Percentiles rank a stretch among this genome's conserved stretches.
These are phyloP conservation scores for Gymnarchus niloticus DNA, from an alignment of 2,113 vertebrate species.

Conservation along the genomic window DNA sequence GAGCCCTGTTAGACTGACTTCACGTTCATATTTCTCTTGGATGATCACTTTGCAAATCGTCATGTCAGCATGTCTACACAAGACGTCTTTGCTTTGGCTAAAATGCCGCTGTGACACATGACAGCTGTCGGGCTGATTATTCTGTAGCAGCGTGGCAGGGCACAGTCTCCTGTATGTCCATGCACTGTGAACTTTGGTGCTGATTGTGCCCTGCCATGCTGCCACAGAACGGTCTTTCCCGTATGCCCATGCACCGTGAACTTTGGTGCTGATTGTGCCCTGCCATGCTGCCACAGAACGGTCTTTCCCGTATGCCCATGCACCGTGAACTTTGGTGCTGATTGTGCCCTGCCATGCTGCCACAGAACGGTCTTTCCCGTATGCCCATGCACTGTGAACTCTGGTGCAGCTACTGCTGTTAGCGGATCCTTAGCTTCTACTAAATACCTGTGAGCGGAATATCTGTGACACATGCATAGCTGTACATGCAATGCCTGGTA, in stretches of 20 bases:
- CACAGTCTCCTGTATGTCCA: no score
- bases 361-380: not conserved
- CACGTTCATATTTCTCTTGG: not conserved
- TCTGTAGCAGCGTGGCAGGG: not conserved
- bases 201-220: no score
- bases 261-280: no score
- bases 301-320: not conserved
- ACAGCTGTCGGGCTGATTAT: no score
- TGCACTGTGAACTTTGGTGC: no score
- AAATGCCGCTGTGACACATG: not conserved
- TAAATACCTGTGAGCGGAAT: not conserved
- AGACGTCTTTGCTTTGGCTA: not conserved
- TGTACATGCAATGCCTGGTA: not conserved
- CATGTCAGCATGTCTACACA: not conserved
- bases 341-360: no score
- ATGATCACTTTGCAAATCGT: slow-evolving; percentile 2
- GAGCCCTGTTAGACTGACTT: not conserved
- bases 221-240: no score
- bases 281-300: no score
- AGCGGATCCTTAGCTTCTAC: not conserved
- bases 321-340: not conserved
- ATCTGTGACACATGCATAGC: not conserved
- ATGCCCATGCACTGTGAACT: not conserved
- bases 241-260: no score
- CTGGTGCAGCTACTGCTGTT: not conserved